Conservation (phyloP, 2,888 invertebrate species). For the Toxonevra muliebris region DNA sequence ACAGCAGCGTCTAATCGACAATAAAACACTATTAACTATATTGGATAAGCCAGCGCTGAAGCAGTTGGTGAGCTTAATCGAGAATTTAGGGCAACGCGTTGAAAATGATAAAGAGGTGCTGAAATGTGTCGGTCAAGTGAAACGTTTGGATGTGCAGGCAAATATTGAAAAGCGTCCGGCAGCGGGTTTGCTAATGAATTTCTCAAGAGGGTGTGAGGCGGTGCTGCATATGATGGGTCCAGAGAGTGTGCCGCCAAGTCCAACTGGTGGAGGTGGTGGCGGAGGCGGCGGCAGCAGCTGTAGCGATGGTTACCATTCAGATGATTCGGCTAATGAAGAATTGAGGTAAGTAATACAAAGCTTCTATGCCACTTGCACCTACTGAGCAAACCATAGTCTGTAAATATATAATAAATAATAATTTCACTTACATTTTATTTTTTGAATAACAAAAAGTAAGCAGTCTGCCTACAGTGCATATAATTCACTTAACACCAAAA, state of each 20-base stretch:
- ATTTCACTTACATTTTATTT: too few species aligned
- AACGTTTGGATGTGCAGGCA: conserved; percentile 71
- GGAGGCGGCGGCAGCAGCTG: conserved; percentile 68
- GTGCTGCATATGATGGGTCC: conserved; percentile 80
- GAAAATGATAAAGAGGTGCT: conserved; percentile 92
- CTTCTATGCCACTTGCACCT: too few species aligned
- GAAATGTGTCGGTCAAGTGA: conserved; percentile 75
- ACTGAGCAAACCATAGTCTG: too few species aligned
- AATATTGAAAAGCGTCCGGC: conserved; percentile 73
- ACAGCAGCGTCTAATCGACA: conserved; percentile 89
- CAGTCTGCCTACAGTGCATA: too few species aligned
- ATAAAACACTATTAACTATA: conserved; percentile 86
- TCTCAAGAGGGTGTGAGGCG: conserved; percentile 77
- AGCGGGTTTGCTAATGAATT: conserved; percentile 78
- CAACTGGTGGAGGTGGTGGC: conserved; percentile 62
- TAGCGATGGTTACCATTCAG: conserved; percentile 87
- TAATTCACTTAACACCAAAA: background rate
- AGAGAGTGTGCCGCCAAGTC: conserved; percentile 64
- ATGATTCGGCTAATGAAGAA: conserved; percentile 69
- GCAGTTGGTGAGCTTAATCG: conserved; percentile 75
- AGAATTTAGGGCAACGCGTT: conserved; percentile 79
- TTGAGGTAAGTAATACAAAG: conserved; percentile 50
- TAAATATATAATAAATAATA: too few species aligned
- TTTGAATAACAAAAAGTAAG: too few species aligned
- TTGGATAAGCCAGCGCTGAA: conserved; percentile 83